Percentiles rank a stretch among this genome's conserved stretches.
Evolutionary conservation across 2,797 vertebrate genomes (phyloP).

Genomic region (Natrix natrix): DNA sequence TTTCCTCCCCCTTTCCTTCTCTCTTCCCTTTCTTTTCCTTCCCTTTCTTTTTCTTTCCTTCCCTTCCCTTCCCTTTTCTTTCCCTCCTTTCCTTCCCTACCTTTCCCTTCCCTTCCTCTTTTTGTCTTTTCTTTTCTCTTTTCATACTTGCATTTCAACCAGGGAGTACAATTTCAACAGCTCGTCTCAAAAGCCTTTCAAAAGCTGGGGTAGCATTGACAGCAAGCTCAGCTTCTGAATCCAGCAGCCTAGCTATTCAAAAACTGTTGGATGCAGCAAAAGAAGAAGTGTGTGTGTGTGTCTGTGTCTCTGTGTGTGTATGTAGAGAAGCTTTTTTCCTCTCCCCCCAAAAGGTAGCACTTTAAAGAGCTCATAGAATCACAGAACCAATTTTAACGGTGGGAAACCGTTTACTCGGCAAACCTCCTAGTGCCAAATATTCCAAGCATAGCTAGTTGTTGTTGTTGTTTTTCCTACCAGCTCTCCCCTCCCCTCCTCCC

Average conservation of each 20-base stretch:
- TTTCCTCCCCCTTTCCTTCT: too few species aligned
- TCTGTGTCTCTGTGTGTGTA: too few species aligned
- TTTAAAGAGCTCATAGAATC: not conserved
- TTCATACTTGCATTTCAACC: not conserved
- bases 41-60: accelerated
- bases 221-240: not conserved
- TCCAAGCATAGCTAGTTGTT: not conserved
- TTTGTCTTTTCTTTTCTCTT: not conserved
- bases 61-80: accelerated
- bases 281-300: not conserved
- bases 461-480: not conserved
- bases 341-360: not conserved
- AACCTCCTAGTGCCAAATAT: not conserved
- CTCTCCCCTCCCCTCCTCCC: accelerated
- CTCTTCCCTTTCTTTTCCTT: too few species aligned
- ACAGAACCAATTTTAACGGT: not conserved
- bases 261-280: not conserved
- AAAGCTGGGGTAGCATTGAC: not conserved
- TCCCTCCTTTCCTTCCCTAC: too few species aligned
- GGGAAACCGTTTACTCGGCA: not conserved
- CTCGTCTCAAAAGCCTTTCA: not conserved
- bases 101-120: too few species aligned
- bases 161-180: not conserved
- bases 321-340: too few species aligned
- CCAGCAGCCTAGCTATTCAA: not conserved